Conservation (phyloP, 2,113 vertebrate species). For the Hemicordylus capensis region DNA sequence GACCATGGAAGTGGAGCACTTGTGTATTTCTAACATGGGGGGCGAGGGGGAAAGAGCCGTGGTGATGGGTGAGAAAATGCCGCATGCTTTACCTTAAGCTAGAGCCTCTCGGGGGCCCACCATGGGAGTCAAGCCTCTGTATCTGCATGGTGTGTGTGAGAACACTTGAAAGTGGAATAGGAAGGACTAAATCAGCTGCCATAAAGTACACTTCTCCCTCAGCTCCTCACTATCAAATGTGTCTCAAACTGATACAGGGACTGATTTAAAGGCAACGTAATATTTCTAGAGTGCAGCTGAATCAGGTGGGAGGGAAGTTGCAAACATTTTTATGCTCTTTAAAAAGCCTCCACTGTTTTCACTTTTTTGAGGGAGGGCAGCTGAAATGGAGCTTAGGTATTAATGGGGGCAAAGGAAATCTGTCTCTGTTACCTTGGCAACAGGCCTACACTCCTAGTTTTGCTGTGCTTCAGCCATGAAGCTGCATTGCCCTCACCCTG, state of each 20-base stretch:
- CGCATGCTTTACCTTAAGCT: background rate
- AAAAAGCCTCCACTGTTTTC: background rate
- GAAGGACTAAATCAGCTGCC: background rate
- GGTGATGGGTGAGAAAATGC: background rate
- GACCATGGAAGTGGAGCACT: background rate
- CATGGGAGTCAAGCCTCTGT: background rate
- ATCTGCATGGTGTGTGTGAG: background rate
- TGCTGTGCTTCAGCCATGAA: background rate
- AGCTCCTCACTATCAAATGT: background rate
- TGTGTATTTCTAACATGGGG: background rate
- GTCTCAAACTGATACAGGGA: background rate
- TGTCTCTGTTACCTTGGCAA: background rate
- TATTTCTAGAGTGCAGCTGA: background rate
- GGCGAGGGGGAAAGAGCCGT: background rate
- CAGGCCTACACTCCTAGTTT: background rate
- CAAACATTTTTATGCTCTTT: background rate
- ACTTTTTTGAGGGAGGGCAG: no score
- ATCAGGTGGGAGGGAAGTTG: background rate
- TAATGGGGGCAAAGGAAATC: background rate
- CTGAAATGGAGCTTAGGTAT: background rate
- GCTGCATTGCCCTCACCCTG: background rate
- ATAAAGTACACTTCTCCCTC: background rate
- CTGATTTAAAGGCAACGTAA: background rate
- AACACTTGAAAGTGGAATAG: background rate
- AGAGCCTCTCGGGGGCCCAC: background rate